These are phyloP conservation scores for Pterois miles DNA, from an alignment of 2,797 vertebrate species.

Conservation along the genomic window DNA sequence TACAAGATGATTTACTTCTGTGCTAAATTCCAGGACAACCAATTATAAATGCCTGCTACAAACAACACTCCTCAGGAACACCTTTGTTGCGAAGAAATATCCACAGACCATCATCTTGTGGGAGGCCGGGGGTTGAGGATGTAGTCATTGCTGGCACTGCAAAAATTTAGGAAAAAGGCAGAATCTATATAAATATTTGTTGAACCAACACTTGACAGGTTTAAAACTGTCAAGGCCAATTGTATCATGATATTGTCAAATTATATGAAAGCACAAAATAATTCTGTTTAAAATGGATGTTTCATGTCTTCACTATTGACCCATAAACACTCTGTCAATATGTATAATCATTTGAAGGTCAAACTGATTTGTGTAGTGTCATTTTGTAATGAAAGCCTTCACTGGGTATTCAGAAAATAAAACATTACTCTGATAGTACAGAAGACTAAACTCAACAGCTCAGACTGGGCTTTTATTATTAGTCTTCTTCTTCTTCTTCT, in stretches of 20 bases:
- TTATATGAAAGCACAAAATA: neutral
- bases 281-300: constrained; percentile 1
- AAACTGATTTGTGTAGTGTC: too few species aligned
- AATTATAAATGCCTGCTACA: neutral
- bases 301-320: neutral
- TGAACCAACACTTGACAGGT: neutral
- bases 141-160: neutral
- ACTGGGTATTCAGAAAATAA: too few species aligned
- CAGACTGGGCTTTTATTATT: neutral
- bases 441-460: too few species aligned
- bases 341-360: neutral
- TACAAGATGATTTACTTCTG: neutral
- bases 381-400: too few species aligned
- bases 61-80: constrained; percentile 7
- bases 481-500: too few species aligned
- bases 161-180: neutral
- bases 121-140: neutral
- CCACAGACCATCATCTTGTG: constrained; percentile 28
- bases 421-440: neutral
- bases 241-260: neutral
- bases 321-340: neutral
- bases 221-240: neutral
- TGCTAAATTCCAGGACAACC: constrained; percentile 4
- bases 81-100: constrained; percentile 13
- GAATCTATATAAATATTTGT: neutral